Evolutionary conservation across 2,797 vertebrate species (phyloP), one percentile per base, ranked within the genome.

Genomic region (Pangasius djambal): DNA sequence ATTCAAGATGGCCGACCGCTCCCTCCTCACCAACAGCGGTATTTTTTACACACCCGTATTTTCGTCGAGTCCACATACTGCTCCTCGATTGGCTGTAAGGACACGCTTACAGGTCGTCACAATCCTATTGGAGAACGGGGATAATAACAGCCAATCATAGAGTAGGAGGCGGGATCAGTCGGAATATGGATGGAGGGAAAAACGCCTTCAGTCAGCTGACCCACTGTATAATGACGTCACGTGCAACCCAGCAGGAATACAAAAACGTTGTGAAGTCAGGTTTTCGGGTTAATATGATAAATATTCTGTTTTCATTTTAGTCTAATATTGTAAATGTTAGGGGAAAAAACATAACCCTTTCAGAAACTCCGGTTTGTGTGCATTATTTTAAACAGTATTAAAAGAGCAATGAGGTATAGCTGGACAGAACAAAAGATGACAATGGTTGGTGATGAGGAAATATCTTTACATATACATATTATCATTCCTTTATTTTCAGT

Each of bases 1-100:
- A 89, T 91, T 89, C 93, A 93, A 93, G 92, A 94, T 93, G 92
- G 92, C 87, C 92, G 90, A 87, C 91, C 87, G 89, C 90, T 86
- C 91, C 86, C 91, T 90, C 90, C 82, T 79, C 90, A 90, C 44
- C 7, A 55, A 28, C 86, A 79, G 77, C 63, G 83, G n/a, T 50
- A 22, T 48, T 31, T 63, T 34, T 85, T 34, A 57, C 85, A 86
- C 69, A 86, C 85, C 85, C 85, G 85, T 85, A 55, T 75, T 86
- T 40, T 44, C 52, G 16, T 16, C 0, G 31, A n/a, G 0, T 28
- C 13, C 52, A 74, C 52, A 59, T 28, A 59, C 69, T 59, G 20
- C 13, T 74, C 25, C 7, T 28, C 4, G 22, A 86, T 86, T 86
- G 85, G 85, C 52, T 72, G 48, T 28, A 52, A 34, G 4, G 10